Conservation (phyloP, 2,113 vertebrate species). For the Scophthalmus maximus region DNA sequence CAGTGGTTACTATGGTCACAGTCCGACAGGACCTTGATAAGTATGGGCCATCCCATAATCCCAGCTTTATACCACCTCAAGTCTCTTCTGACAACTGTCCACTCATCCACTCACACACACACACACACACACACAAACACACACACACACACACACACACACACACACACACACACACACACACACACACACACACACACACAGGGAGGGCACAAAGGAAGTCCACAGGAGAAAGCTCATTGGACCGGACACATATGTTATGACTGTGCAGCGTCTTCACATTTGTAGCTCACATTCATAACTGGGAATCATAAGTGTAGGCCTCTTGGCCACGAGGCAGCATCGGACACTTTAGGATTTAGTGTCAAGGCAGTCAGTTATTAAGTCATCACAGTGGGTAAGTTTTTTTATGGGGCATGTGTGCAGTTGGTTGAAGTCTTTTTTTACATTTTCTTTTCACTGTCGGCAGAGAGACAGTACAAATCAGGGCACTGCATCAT, state of each 20-base stretch:
- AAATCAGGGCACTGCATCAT: not conserved
- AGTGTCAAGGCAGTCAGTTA: not conserved
- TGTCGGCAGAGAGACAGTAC: no score
- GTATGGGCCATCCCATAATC: slow-evolving; percentile 53
- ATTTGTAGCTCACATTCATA: not conserved
- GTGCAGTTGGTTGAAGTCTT: not conserved
- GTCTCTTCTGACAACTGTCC: slow-evolving; percentile 9
- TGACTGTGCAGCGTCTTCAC: not conserved
- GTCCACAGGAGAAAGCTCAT: not conserved
- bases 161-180: no score
- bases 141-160: no score
- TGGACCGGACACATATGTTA: not conserved
- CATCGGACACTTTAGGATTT: not conserved
- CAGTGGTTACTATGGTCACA: slow-evolving; percentile 47
- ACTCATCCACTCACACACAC: not conserved
- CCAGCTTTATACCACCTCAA: slow-evolving; percentile 29
- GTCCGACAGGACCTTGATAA: slow-evolving; percentile 41
- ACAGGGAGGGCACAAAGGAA: not conserved
- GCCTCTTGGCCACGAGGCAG: not conserved
- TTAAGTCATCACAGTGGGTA: not conserved
- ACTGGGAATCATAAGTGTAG: not conserved
- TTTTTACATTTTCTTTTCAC: not conserved
- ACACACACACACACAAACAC: not conserved
- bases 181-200: no score
- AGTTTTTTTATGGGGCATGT: not conserved